Percentiles rank a stretch among this genome's conserved stretches.
phyloP scores from a whole-genome alignment of 2,888 invertebrate species.

The Lasioglossum pauxillum region DNA sequence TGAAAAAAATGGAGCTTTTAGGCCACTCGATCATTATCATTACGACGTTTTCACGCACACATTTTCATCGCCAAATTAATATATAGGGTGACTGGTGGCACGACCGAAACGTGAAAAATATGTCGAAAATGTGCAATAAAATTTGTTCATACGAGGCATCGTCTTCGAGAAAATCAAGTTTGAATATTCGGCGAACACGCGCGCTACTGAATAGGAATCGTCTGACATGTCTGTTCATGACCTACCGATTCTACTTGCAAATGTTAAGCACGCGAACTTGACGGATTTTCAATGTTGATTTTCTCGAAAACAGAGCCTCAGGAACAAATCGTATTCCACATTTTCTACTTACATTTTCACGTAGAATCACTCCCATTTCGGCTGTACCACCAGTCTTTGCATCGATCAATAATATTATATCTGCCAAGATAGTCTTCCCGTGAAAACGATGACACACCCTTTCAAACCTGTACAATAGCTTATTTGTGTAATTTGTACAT shows the following conservation, averaged over 20 bases:
- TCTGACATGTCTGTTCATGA: neutral
- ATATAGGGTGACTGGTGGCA: neutral
- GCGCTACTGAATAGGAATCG: neutral
- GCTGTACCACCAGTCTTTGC: neutral
- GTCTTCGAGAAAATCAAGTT: neutral
- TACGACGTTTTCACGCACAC: neutral
- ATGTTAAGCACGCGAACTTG: neutral
- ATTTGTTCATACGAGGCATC: neutral
- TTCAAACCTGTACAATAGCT: neutral
- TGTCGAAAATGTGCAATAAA: neutral
- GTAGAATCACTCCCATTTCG: too few species aligned
- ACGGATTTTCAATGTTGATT: neutral
- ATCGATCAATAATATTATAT: too few species aligned
- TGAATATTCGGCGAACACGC: neutral
- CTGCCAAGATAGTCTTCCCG: neutral
- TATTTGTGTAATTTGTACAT: neutral
- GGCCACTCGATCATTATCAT: constrained; percentile 43
- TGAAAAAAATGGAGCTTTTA: constrained; percentile 55
- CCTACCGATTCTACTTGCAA: neutral
- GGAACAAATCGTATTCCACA: neutral
- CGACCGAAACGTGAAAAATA: neutral
- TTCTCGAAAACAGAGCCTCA: neutral
- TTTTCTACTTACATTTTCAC: neutral
- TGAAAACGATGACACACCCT: neutral
- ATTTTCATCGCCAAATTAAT: neutral